phyloP scores from a whole-genome alignment of 2,113 vertebrate genomes.

The Dasyurus viverrinus region DNA sequence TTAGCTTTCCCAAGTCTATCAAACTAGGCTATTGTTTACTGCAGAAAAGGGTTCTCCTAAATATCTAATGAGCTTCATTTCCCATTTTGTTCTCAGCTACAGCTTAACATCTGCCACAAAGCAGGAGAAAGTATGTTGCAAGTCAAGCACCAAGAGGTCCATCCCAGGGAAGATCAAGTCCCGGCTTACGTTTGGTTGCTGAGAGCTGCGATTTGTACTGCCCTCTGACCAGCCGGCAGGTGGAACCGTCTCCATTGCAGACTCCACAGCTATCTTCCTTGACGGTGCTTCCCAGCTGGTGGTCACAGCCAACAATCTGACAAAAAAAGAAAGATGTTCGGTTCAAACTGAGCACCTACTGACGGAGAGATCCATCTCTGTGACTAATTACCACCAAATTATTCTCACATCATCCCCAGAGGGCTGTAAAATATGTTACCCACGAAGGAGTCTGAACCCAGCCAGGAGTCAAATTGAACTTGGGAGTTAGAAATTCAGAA shows the following conservation, averaged over 20 bases:
- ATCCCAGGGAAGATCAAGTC: constrained; percentile 30
- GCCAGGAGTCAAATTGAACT: constrained; percentile 41
- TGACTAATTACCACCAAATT: constrained; percentile 44
- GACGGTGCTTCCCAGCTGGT: constrained; percentile 92
- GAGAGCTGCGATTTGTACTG: constrained; percentile 96
- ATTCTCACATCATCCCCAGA: constrained; percentile 51
- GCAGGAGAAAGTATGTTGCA: neutral
- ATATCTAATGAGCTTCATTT: neutral
- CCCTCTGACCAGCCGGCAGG: constrained; percentile 95
- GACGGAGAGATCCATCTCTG: constrained; percentile 47
- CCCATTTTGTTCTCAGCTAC: neutral
- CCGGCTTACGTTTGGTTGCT: constrained; percentile 91
- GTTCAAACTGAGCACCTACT: constrained; percentile 70
- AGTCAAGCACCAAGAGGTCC: constrained; percentile 1
- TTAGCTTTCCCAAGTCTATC: constrained; percentile 14
- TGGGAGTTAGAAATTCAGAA: constrained; percentile 51
- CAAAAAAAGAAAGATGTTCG: constrained; percentile 80
- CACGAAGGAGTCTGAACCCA: constrained; percentile 53
- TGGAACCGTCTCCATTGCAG: constrained; percentile 95
- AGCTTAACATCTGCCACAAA: neutral
- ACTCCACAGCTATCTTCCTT: constrained; percentile 98
- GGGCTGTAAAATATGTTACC: constrained; percentile 61
- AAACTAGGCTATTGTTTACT: neutral
- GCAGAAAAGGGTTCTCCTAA: neutral
- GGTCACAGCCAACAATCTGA: constrained; percentile 97